Evolutionary conservation across 1,140 invertebrate genomes (phyloP).

Genomic region (Carposina sasakii): DNA sequence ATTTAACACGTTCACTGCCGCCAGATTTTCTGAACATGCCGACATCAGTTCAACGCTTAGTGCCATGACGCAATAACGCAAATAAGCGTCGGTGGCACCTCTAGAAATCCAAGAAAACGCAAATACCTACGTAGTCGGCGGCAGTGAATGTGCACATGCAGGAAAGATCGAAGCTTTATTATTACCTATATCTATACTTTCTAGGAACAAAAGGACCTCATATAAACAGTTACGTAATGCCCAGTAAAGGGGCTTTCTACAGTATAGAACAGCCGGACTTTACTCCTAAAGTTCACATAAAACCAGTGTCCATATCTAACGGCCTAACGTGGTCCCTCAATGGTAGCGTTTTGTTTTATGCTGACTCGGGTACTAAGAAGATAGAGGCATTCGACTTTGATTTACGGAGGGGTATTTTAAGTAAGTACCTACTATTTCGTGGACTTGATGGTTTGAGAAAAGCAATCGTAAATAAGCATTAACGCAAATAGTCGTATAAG

Average conservation of each 20-base stretch:
- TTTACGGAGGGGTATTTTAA: conserved; percentile 73
- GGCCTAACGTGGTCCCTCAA: conserved; percentile 83
- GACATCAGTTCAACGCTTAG: no score
- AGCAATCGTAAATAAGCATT: no score
- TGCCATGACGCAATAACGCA: no score
- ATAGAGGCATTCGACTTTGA: conserved; percentile 82
- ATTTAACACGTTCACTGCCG: no score
- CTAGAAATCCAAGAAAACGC: no score
- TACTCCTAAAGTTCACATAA: conserved; percentile 15
- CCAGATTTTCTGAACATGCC: no score
- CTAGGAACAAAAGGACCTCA: conserved; percentile 19
- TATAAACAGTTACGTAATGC: conserved; percentile 14
- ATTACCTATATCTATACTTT: conserved; percentile 2
- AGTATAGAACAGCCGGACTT: conserved; percentile 18
- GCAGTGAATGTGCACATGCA: no score
- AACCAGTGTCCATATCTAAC: conserved; percentile 76
- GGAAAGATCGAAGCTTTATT: conserved; percentile 1
- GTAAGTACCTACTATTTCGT: no score
- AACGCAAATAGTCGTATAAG: no score
- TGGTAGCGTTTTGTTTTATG: conserved; percentile 80
- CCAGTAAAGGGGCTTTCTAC: conserved; percentile 25
- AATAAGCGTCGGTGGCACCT: no score
- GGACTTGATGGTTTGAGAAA: no score
- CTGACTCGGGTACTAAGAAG: conserved; percentile 77
- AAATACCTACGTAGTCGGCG: no score